Evolutionary conservation across 2,888 invertebrate species (phyloP).

Genomic region (Protula sp.): DNA sequence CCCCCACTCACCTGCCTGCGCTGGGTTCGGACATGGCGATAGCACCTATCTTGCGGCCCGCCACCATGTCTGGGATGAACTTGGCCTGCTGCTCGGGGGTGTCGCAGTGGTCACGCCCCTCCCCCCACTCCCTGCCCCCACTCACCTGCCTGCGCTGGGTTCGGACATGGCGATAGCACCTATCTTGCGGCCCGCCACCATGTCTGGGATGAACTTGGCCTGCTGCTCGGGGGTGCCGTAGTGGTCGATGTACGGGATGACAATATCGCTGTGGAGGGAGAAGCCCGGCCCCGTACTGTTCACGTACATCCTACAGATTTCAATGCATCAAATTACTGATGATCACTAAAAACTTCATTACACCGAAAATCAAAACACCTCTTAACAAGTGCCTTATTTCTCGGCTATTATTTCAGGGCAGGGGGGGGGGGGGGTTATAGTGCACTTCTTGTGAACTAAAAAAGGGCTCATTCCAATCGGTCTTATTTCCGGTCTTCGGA

Average conservation of each 20-base stretch:
- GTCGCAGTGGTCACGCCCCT: slow-evolving; percentile 43
- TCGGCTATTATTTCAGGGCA: background rate
- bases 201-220: slow-evolving; percentile 51
- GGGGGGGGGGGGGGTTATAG: too few relatives aligned
- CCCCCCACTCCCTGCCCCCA: background rate
- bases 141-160: slow-evolving; percentile 55
- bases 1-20: background rate
- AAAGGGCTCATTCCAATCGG: too few relatives aligned
- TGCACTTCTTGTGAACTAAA: too few relatives aligned
- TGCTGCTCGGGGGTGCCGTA: slow-evolving; percentile 53
- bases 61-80: slow-evolving; percentile 20
- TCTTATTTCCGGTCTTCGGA: too few relatives aligned
- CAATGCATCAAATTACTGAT: background rate
- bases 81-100: slow-evolving; percentile 51
- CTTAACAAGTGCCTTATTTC: background rate
- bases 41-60: background rate
- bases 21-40: background rate
- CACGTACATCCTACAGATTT: slow-evolving; percentile 42
- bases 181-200: slow-evolving; percentile 52
- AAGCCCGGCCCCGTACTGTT: slow-evolving; percentile 53
- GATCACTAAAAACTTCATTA: too few relatives aligned
- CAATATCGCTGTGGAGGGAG: slow-evolving; percentile 55
- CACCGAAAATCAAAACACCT: background rate
- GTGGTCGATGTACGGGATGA: slow-evolving; percentile 55
- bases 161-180: slow-evolving; percentile 57